Percentiles rank a stretch among this genome's conserved stretches.
phyloP scores from a whole-genome alignment of 2,797 vertebrate species.

The Urophycis tenuis region DNA sequence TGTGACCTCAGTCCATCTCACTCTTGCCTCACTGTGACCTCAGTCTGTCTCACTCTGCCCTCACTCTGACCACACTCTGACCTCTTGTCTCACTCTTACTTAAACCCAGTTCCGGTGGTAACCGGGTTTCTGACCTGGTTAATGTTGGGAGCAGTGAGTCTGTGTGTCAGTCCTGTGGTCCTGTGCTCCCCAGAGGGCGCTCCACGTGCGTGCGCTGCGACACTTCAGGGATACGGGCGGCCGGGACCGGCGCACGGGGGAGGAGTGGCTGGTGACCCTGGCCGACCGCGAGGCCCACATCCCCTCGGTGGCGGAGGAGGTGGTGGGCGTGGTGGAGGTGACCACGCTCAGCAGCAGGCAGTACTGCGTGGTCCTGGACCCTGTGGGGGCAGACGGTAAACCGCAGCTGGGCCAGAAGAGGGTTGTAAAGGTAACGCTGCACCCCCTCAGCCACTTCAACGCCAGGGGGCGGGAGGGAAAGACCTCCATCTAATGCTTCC shows the following conservation, averaged over 20 bases:
- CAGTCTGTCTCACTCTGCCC: too few species aligned
- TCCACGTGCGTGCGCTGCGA: slow-evolving; percentile 79
- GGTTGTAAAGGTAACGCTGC: slow-evolving; percentile 79
- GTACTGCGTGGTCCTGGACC: slow-evolving; percentile 85
- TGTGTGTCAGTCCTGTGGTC: slow-evolving; percentile 17
- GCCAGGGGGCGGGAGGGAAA: background rate
- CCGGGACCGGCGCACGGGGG: slow-evolving; percentile 72
- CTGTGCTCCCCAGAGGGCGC: slow-evolving; percentile 68
- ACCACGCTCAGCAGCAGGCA: slow-evolving; percentile 79
- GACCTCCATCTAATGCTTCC: background rate
- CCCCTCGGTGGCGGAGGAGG: slow-evolving; percentile 81
- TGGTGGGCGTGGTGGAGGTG: slow-evolving; percentile 77
- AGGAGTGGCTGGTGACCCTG: slow-evolving; percentile 86
- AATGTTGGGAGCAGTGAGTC: too few species aligned
- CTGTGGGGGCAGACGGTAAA: slow-evolving; percentile 75
- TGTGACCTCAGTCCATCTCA: too few species aligned
- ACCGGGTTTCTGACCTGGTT: too few species aligned
- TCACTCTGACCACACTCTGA: too few species aligned
- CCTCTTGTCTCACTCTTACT: too few species aligned
- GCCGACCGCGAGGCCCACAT: slow-evolving; percentile 80
- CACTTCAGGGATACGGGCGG: slow-evolving; percentile 73
- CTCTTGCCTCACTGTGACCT: too few species aligned
- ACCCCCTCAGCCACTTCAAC: background rate
- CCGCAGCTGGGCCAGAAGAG: slow-evolving; percentile 85
- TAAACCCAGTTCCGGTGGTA: too few species aligned